These are phyloP conservation scores for Rhingia rostrata DNA, from an alignment of 2,888 invertebrate genomes.

Conservation along the genomic window DNA sequence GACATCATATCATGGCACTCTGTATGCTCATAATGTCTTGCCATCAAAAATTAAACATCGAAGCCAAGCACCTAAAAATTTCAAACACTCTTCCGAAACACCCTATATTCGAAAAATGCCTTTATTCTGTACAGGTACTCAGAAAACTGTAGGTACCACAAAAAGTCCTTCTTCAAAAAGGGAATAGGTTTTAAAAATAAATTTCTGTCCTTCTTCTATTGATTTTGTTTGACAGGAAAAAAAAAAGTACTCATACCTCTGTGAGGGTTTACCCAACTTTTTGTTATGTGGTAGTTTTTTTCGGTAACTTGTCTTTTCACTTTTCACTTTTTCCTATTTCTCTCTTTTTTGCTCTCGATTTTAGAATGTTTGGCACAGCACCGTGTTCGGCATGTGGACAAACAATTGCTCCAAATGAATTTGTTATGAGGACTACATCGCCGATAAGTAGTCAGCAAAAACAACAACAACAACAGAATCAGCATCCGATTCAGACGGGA, in stretches of 20 bases:
- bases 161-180: neutral
- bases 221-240: constrained; percentile 39
- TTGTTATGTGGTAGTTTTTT: neutral
- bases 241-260: constrained; percentile 25
- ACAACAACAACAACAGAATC: constrained; percentile 78
- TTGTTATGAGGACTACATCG: constrained; percentile 89
- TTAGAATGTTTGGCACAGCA: constrained; percentile 94
- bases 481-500: constrained; percentile 72
- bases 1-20: too few relatives aligned
- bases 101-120: too few relatives aligned
- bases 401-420: constrained; percentile 94
- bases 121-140: too few relatives aligned
- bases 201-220: constrained; percentile 24
- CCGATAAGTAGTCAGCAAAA: constrained; percentile 76
- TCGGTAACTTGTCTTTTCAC: constrained; percentile 25
- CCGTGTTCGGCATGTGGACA: constrained; percentile 95
- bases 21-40: too few relatives aligned
- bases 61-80: too few relatives aligned
- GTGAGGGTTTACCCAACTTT: constrained; percentile 36
- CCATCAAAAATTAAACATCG: too few relatives aligned
- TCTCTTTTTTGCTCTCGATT: constrained; percentile 32
- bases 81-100: too few relatives aligned
- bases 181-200: neutral
- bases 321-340: constrained; percentile 22
- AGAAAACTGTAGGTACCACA: too few relatives aligned